Percentiles rank a stretch among this genome's conserved stretches.
Conservation (phyloP, 2,797 vertebrate genomes). For the Phataginus tetradactyla region DNA sequence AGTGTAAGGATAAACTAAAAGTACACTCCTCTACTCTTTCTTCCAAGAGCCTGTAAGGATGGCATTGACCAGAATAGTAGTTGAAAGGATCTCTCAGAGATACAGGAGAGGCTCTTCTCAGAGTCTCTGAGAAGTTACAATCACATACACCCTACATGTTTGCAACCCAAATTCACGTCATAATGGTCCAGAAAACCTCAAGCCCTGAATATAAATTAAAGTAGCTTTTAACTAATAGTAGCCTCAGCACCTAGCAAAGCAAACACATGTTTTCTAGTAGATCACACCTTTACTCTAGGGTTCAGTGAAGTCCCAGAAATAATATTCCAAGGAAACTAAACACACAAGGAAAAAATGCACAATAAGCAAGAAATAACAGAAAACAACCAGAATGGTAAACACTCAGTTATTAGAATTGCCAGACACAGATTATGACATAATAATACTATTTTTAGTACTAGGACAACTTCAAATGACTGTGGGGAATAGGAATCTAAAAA, state of each 20-base stretch:
- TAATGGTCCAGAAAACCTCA: not conserved
- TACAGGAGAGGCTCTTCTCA: too few species aligned
- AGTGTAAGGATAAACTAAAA: not conserved
- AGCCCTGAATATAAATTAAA: not conserved
- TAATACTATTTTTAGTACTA: not conserved
- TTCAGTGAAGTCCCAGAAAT: not conserved
- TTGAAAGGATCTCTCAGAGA: too few species aligned
- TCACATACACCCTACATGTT: not conserved
- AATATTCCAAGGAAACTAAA: not conserved
- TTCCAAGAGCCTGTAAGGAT: not conserved
- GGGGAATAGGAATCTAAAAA: too few species aligned
- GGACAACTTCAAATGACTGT: too few species aligned
- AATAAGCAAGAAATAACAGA: not conserved
- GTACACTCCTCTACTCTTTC: not conserved
- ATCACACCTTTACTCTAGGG: not conserved
- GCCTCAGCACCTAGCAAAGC: not conserved
- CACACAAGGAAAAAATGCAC: not conserved
- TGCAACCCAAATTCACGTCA: not conserved
- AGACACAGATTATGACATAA: too few species aligned
- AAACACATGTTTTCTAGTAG: not conserved
- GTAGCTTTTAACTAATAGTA: not conserved
- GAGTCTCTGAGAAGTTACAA: not conserved
- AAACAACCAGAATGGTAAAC: not conserved
- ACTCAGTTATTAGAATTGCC: too few species aligned
- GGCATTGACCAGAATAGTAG: not conserved